Evolutionary conservation across 2,113 vertebrate species (phyloP), one percentile per base, ranked within the genome.

Genomic region (Puntigrus tetrazona): DNA sequence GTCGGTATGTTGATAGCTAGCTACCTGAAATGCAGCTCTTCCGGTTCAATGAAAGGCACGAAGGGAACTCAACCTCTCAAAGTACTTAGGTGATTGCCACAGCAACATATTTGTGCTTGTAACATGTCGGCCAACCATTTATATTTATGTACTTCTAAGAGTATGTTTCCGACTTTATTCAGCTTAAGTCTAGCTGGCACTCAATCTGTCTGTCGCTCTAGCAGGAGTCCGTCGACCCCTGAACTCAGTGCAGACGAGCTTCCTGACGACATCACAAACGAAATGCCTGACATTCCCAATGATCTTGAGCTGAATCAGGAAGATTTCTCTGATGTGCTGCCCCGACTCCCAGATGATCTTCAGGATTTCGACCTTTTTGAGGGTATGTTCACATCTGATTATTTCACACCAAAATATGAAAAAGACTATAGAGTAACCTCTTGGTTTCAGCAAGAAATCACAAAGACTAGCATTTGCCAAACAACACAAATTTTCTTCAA

Each of bases 321-420:
- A 90, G 98, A 99, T 91, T 99, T 99, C 86, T 96, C 97, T 1
- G 98, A 99, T 1, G 98, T 99, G 89, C 93, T 99, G 86, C 97
- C 98, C 0, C 92, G 97, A 92, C 94, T 99, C 86, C 96, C 98
- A 0, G 98, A 99, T 82, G 98, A 99, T 92, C 94, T 99, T 90
- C 98, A 97, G 92, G 98, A 97, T 92, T 99, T 99, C 90, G 98
- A 99, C 95, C 95, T 99, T 87, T 99, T 99, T 94, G 98, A 99
- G 98, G 98, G 98, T 99, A 94, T 16, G 38, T 14, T 18, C 11
- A 45, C 20, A 27, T 11, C 9, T 65, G 16, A 70, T 27, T 84
- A 85, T 70, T 38, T 69, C 31, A 69, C 65, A 38, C 5, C 8
- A 38, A 20, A 69, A 69, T 69, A 38, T 38, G 18, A 10, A 36